Evolutionary conservation across 2,888 invertebrate species (phyloP), one percentile per base, ranked within the genome.

Genomic region (Podotricha telesiphe): DNA sequence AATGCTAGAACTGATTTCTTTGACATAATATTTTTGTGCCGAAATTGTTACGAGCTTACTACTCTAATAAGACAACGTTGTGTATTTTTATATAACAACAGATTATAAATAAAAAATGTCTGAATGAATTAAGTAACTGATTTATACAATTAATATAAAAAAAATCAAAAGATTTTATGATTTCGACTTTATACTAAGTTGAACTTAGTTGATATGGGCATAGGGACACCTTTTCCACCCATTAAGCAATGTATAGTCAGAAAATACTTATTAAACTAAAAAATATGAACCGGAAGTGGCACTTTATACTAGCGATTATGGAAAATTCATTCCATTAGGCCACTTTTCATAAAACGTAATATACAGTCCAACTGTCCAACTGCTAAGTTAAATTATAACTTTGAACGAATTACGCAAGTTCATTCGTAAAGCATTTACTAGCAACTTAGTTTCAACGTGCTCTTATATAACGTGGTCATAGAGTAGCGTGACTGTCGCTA

Each of bases 391-490:
- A 65, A 70, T n/a, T 63, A 50, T 65, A 72, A 64, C 66, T 66
- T 72, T 64, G 68, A 67, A 56, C 50, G 66, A 59, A 56, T 68
- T 72, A 70, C 64, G 68, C 68, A 70, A 72, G 48, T 70, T 48
- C 56, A 53, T 72, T 72, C 65, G 67, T 72, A 51, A 55, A 47
- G 47, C 53, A 62, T 71, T 65, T 53, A 17, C 62, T 69, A 51
- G 61, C 58, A 65, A 71, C 66, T 64, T 65, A 64, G 59, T 67
- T 62, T 65, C 65, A 64, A 69, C 56, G 69, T 65, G 47, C 19
- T 71, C 55, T 70, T 74, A 74, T 71, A 67, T 74, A 73, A 74
- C 59, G 64, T 64, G 65, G 63, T 56, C 59, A 64, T 68, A 63
- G 59, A 66, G 68, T 65, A 63, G 51, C 68, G 67, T 65, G 70